A percentile compares a stretch with the other conserved stretches of the same genome.
phyloP scores from a whole-genome alignment of 1,140 invertebrate genomes.

The Notospermus geniculatus region DNA sequence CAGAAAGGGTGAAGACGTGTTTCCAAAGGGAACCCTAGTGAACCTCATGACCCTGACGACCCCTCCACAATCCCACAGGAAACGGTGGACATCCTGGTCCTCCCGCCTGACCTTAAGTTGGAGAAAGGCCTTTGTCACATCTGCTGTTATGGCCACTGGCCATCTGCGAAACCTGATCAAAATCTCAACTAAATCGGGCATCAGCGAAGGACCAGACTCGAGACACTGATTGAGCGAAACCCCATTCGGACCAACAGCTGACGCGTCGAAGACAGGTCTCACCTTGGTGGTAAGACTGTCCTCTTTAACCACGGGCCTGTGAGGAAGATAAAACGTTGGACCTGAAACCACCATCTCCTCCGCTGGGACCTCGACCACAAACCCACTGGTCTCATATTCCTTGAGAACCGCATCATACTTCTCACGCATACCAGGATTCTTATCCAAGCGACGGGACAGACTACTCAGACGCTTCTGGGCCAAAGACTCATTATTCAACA shows the following conservation, averaged over 20 bases:
- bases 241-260: slow-evolving; percentile 28
- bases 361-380: neutral
- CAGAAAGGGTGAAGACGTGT: slow-evolving; percentile 14
- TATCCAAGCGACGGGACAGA: neutral
- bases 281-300: slow-evolving; percentile 41
- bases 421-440: neutral
- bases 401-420: slow-evolving; percentile 3
- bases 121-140: slow-evolving; percentile 16
- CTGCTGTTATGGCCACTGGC: slow-evolving; percentile 9
- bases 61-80: slow-evolving; percentile 8
- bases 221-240: slow-evolving; percentile 47
- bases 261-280: slow-evolving; percentile 51
- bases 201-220: slow-evolving; percentile 23
- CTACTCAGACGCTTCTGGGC: neutral
- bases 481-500: neutral
- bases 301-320: slow-evolving; percentile 48
- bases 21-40: slow-evolving; percentile 17
- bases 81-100: slow-evolving; percentile 7
- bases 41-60: neutral
- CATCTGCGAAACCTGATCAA: slow-evolving; percentile 12
- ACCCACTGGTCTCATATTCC: neutral
- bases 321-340: slow-evolving; percentile 50
- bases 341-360: neutral
- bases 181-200: slow-evolving; percentile 14
- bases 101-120: slow-evolving; percentile 10